Percentiles rank a stretch among this genome's conserved stretches.
Conservation (phyloP, 2,888 invertebrate genomes). For the Catocala fraxini region DNA sequence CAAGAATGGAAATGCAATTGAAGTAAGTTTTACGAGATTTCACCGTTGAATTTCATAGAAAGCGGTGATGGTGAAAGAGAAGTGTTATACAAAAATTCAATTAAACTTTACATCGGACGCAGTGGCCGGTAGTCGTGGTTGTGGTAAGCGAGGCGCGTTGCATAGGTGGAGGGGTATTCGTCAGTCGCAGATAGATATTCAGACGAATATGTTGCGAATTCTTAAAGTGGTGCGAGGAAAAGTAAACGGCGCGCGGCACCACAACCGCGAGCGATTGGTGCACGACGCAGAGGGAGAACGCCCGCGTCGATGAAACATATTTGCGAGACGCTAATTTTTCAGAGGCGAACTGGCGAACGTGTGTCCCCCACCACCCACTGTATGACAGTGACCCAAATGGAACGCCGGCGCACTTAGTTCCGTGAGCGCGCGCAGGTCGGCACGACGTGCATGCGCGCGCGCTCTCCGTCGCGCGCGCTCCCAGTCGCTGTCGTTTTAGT, state of each 20-base stretch:
- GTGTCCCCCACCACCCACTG: constrained; percentile 82
- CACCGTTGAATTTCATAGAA: constrained; percentile 38
- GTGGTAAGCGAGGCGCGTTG: constrained; percentile 44
- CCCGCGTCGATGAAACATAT: constrained; percentile 81
- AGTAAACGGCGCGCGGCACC: constrained; percentile 32
- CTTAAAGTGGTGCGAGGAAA: constrained; percentile 37
- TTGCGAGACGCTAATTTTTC: constrained; percentile 84
- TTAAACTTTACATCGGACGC: constrained; percentile 24
- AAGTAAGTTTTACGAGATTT: constrained; percentile 18
- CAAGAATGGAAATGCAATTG: constrained; percentile 18
- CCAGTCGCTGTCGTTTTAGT: constrained; percentile 70
- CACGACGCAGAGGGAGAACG: constrained; percentile 75
- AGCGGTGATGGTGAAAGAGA: constrained; percentile 21
- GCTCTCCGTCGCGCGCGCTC: constrained; percentile 52
- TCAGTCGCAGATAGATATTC: constrained; percentile 54
- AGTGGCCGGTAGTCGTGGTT: constrained; percentile 31
- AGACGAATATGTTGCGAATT: constrained; percentile 50
- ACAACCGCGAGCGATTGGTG: constrained; percentile 70
- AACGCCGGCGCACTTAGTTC: constrained; percentile 85
- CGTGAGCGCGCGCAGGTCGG: constrained; percentile 77
- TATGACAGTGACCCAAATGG: constrained; percentile 87
- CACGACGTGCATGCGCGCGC: constrained; percentile 59
- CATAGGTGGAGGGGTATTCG: constrained; percentile 48
- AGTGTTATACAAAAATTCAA: constrained; percentile 23
- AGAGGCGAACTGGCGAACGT: constrained; percentile 78